phyloP scores from a whole-genome alignment of 2,888 invertebrate species.

The Apamea monoglypha region DNA sequence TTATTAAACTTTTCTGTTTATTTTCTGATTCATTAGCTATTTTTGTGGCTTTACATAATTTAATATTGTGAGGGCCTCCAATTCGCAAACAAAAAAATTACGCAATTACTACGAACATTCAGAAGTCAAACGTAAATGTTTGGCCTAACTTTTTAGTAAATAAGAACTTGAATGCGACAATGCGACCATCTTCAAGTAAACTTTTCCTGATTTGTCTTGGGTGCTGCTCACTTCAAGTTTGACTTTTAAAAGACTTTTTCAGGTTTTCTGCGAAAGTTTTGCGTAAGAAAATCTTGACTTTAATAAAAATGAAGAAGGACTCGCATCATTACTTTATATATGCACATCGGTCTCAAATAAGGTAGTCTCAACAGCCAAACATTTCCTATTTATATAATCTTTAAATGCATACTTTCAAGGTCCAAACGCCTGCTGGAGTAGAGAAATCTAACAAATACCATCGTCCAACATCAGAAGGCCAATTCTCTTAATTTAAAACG shows the following conservation, averaged over 20 bases:
- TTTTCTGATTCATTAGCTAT: not conserved
- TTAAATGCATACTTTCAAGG: too few species aligned
- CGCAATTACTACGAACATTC: not conserved
- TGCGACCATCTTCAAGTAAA: not conserved
- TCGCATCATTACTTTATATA: not conserved
- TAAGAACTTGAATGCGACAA: not conserved
- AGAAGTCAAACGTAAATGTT: not conserved
- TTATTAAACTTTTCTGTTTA: not conserved
- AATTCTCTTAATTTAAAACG: too few species aligned
- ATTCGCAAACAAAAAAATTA: too few species aligned
- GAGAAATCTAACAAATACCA: conserved; percentile 29
- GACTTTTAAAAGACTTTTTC: not conserved
- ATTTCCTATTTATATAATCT: not conserved
- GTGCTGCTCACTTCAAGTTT: not conserved
- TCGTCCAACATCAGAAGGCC: conserved; percentile 6
- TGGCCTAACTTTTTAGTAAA: not conserved
- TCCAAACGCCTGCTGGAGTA: not conserved
- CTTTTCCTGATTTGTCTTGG: not conserved
- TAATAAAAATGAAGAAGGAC: not conserved
- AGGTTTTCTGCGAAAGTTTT: not conserved
- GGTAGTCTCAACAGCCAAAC: not conserved
- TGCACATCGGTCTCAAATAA: not conserved
- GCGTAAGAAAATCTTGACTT: not conserved
- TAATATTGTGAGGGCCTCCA: not conserved
- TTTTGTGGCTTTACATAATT: not conserved